These are phyloP conservation scores for Drosophila yooni DNA, from an alignment of 2,888 invertebrate species.

Conservation along the genomic window DNA sequence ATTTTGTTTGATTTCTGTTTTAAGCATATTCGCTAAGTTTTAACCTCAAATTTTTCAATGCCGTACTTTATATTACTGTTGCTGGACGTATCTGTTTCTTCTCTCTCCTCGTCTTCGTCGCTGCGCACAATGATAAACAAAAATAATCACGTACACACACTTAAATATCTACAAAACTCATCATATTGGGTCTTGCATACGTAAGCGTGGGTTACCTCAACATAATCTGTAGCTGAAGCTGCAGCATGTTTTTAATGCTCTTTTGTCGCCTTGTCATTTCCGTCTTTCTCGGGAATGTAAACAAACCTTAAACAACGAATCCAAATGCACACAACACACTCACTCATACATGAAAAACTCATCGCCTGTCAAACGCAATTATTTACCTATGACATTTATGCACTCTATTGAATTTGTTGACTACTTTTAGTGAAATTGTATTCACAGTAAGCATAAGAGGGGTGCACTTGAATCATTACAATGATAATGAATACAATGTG, in stretches of 20 bases:
- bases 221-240: constrained; percentile 2
- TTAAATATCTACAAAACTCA: constrained; percentile 9
- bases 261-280: constrained; percentile 64
- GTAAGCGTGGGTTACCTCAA: constrained; percentile 29
- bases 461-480: constrained; percentile 17
- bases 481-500: constrained; percentile 25
- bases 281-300: constrained; percentile 68
- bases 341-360: not conserved
- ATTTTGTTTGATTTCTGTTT: constrained; percentile 61
- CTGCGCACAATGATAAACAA: constrained; percentile 67
- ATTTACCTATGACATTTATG: constrained; percentile 33
- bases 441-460: constrained; percentile 3
- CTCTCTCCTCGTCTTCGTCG: constrained; percentile 16
- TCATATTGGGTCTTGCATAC: constrained; percentile 47
- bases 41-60: constrained; percentile 75
- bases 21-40: constrained; percentile 49
- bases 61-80: constrained; percentile 41
- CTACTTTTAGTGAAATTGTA: constrained; percentile 10
- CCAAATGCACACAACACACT: constrained; percentile 13
- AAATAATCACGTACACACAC: constrained; percentile 69
- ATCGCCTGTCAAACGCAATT: not conserved
- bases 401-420: constrained; percentile 21
- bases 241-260: constrained; percentile 41
- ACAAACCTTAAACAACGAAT: constrained; percentile 50
- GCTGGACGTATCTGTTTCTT: not conserved